Conservation (phyloP, 2,888 invertebrate species). For the Eilema sororculum region DNA sequence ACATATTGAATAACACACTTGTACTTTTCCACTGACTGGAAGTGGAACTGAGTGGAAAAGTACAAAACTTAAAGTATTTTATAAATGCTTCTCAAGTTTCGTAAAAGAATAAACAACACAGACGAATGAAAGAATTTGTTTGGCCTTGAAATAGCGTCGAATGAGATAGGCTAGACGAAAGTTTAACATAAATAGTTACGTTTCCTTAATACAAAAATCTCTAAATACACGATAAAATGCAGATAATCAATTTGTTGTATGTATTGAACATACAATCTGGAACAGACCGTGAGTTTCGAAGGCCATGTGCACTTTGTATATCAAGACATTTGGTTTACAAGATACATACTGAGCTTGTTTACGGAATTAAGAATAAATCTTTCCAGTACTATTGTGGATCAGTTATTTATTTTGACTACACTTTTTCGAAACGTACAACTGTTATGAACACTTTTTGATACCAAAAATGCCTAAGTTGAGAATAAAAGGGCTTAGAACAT, state of each 20-base stretch:
- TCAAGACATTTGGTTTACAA: background rate
- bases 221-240: background rate
- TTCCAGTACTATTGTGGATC: background rate
- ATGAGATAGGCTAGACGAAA: background rate
- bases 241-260: background rate
- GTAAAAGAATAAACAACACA: background rate
- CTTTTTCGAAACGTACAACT: background rate
- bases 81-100: background rate
- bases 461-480: too few relatives aligned
- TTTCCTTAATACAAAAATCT: background rate
- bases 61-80: too few relatives aligned
- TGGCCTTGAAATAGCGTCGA: background rate
- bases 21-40: too few relatives aligned
- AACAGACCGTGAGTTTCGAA: background rate
- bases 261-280: background rate
- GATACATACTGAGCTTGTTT: background rate
- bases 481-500: too few relatives aligned
- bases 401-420: background rate
- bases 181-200: background rate
- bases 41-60: too few relatives aligned
- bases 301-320: background rate
- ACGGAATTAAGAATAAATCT: conserved; percentile 1
- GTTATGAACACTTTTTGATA: too few relatives aligned
- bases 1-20: too few relatives aligned
- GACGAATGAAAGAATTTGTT: background rate